phyloP scores from a whole-genome alignment of 2,888 invertebrate genomes.

The Ophonus ardosiacus region DNA sequence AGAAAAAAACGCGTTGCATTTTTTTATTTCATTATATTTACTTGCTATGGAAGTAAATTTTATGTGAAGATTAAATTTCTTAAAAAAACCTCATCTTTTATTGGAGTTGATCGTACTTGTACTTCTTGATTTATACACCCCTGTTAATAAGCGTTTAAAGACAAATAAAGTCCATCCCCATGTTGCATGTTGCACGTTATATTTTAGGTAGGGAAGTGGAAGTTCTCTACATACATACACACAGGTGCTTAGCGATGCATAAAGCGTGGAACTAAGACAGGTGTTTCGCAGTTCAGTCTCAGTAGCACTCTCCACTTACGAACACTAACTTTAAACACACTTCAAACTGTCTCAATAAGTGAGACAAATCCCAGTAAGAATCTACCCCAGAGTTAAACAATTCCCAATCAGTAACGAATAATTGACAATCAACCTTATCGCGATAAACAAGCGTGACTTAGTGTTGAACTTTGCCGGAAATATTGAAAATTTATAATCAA shows the following conservation, averaged over 20 bases:
- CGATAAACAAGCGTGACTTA: constrained; percentile 37
- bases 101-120: no score
- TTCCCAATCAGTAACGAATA: constrained; percentile 8
- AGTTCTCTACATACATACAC: constrained; percentile 29
- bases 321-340: background rate
- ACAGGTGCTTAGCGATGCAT: constrained; percentile 51
- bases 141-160: background rate
- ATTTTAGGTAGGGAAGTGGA: constrained; percentile 27
- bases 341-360: constrained; percentile 17
- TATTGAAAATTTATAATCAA: constrained; percentile 13
- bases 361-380: background rate
- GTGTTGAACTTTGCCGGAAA: constrained; percentile 14
- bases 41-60: no score
- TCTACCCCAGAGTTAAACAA: no score
- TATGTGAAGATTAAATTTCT: no score
- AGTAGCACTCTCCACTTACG: constrained; percentile 36
- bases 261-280: constrained; percentile 59
- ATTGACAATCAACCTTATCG: constrained; percentile 24
- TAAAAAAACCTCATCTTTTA: no score
- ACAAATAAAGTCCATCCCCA: constrained; percentile 5
- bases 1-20: no score
- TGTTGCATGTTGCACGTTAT: constrained; percentile 7
- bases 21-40: no score
- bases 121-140: no score
- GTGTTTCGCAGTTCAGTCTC: constrained; percentile 53